These are phyloP conservation scores for Ochlodes sylvanus DNA, from an alignment of 2,888 invertebrate species.

Conservation along the genomic window DNA sequence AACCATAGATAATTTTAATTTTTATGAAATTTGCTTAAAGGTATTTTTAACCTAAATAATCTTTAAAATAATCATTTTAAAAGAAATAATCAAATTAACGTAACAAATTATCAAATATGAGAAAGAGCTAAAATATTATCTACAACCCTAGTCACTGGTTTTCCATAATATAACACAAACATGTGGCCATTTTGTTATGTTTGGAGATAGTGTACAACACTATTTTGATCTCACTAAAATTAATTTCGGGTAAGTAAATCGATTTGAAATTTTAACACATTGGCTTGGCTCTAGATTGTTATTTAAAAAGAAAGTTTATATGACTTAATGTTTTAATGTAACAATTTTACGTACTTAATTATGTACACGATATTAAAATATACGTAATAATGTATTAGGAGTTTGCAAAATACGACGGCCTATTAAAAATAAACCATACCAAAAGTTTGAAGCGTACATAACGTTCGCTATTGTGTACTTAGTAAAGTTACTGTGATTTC, in stretches of 20 bases:
- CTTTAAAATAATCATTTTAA: too few species aligned
- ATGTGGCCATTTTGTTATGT: slow-evolving; percentile 4
- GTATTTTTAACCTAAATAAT: too few species aligned
- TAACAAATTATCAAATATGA: too few species aligned
- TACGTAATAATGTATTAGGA: neutral
- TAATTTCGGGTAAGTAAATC: slow-evolving; percentile 2
- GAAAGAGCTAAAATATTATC: neutral
- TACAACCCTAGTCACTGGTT: neutral
- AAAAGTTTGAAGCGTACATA: neutral
- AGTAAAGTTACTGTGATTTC: slow-evolving; percentile 16
- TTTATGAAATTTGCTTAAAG: too few species aligned
- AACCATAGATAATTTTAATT: neutral
- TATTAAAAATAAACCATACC: neutral
- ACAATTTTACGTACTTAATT: too few species aligned
- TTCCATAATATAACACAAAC: neutral
- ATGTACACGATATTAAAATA: slow-evolving; percentile 6
- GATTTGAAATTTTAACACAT: slow-evolving; percentile 37
- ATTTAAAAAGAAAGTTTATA: neutral
- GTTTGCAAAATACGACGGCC: neutral
- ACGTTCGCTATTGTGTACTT: neutral
- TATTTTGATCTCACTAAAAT: slow-evolving; percentile 2
- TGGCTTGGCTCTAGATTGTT: slow-evolving; percentile 47
- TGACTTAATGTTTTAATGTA: neutral
- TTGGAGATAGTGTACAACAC: neutral
- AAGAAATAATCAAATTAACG: too few species aligned